A percentile compares a stretch with the other conserved stretches of the same genome.
Conservation (phyloP, 2,888 invertebrate species). For the Dione vanillae region DNA sequence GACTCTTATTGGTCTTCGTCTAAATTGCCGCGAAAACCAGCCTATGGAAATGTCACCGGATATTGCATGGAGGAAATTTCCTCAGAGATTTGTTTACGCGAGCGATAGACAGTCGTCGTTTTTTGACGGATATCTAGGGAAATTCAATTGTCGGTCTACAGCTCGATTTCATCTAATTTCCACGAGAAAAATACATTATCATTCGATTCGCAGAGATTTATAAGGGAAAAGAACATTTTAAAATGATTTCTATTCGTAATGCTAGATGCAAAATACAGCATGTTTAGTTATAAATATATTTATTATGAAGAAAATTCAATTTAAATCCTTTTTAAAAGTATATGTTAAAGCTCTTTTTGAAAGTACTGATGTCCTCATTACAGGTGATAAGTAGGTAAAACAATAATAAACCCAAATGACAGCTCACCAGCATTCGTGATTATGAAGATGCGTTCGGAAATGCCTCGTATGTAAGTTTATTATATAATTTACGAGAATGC, state of each 20-base stretch:
- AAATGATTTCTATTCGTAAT: neutral
- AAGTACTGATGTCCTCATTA: neutral
- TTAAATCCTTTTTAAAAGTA: neutral
- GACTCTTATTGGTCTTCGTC: slow-evolving; percentile 58
- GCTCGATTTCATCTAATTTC: slow-evolving; percentile 57
- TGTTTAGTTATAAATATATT: neutral
- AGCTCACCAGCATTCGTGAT: slow-evolving; percentile 48
- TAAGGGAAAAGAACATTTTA: neutral
- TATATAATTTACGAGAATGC: neutral
- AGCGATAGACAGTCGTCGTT: slow-evolving; percentile 62
- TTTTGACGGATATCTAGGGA: slow-evolving; percentile 66
- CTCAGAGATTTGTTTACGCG: slow-evolving; percentile 79
- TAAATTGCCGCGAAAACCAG: slow-evolving; percentile 67
- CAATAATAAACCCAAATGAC: slow-evolving; percentile 51
- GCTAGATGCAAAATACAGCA: neutral
- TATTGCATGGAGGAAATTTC: slow-evolving; percentile 76
- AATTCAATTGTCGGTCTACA: slow-evolving; percentile 66
- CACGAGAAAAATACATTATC: slow-evolving; percentile 49
- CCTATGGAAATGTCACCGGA: slow-evolving; percentile 72
- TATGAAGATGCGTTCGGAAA: slow-evolving; percentile 57
- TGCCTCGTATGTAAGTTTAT: slow-evolving; percentile 5
- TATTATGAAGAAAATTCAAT: neutral
- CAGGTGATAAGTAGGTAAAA: slow-evolving; percentile 34
- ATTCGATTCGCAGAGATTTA: slow-evolving; percentile 10
- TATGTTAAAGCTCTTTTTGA: neutral